phyloP scores from a whole-genome alignment of 2,888 invertebrate species.

The Prionchulus punctatus region DNA sequence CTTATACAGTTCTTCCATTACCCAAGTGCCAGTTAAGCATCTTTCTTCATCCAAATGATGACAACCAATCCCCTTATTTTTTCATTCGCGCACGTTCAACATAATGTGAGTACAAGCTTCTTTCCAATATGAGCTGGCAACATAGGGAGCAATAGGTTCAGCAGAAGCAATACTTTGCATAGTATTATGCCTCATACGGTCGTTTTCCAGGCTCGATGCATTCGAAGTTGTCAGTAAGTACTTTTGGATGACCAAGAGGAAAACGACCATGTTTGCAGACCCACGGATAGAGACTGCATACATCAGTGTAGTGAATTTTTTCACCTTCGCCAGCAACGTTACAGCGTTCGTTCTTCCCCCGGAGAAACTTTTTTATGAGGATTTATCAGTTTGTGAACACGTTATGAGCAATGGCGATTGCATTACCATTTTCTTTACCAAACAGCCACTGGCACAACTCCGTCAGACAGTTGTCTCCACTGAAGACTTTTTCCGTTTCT shows the following conservation, averaged over 20 bases:
- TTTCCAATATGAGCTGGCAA: background rate
- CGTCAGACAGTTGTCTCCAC: no score
- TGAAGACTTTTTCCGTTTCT: no score
- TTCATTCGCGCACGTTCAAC: conserved; percentile 15
- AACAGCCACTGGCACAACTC: no score
- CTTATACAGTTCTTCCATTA: conserved; percentile 19
- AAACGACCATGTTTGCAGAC: conserved; percentile 17
- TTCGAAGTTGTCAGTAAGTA: conserved; percentile 18
- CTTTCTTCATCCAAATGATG: conserved; percentile 20
- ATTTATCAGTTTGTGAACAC: no score
- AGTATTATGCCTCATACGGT: conserved; percentile 1
- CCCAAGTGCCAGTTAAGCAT: conserved; percentile 21
- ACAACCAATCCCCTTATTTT: no score
- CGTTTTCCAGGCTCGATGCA: conserved; percentile 6
- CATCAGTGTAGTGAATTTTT: conserved; percentile 18
- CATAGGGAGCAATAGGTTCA: background rate
- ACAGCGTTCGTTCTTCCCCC: no score
- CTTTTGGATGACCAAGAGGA: conserved; percentile 18
- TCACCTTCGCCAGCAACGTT: conserved; percentile 10
- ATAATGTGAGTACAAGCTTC: conserved; percentile 13
- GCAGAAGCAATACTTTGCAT: background rate
- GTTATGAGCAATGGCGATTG: no score
- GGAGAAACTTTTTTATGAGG: no score
- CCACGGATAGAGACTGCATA: conserved; percentile 18
- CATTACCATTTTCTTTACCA: no score